Evolutionary conservation across 2,888 invertebrate species (phyloP).

Genomic region (Neoaliturus tenellus): DNA sequence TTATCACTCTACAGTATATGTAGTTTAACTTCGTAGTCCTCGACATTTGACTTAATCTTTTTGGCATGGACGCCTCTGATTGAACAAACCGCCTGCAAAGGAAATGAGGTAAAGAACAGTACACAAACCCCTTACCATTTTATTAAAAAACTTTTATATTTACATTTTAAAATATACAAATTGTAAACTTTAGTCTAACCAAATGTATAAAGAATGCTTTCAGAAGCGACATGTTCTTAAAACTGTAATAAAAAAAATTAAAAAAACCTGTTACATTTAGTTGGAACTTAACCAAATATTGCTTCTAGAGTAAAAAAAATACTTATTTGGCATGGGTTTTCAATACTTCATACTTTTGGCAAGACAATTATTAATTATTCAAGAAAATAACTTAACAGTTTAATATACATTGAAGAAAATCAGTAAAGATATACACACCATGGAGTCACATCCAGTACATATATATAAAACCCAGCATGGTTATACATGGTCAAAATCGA

Average conservation of each 20-base stretch:
- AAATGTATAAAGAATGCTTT: not conserved
- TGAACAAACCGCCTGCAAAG: not conserved
- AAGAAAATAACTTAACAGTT: slow-evolving; percentile 33
- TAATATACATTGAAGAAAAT: slow-evolving; percentile 1
- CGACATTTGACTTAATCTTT: too few relatives aligned
- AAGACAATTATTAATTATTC: not conserved
- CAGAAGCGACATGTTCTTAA: too few relatives aligned
- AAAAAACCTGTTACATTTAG: too few relatives aligned
- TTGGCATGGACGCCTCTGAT: too few relatives aligned
- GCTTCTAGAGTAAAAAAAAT: too few relatives aligned
- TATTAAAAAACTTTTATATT: slow-evolving; percentile 21
- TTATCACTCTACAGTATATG: too few relatives aligned
- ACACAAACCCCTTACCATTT: slow-evolving; percentile 25
- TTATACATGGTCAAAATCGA: not conserved
- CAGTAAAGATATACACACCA: not conserved
- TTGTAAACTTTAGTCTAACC: not conserved
- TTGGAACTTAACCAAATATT: too few relatives aligned
- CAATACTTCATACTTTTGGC: not conserved
- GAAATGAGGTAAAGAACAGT: slow-evolving; percentile 3
- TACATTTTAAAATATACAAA: slow-evolving; percentile 27
- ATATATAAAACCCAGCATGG: not conserved
- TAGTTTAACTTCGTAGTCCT: too few relatives aligned
- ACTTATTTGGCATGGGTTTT: too few relatives aligned
- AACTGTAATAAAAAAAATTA: too few relatives aligned
- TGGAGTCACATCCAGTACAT: not conserved